Evolutionary conservation across 37 sponge, comb jelly and placozoan species (phyloP).

Genomic region (Petrosia ficiformis): DNA sequence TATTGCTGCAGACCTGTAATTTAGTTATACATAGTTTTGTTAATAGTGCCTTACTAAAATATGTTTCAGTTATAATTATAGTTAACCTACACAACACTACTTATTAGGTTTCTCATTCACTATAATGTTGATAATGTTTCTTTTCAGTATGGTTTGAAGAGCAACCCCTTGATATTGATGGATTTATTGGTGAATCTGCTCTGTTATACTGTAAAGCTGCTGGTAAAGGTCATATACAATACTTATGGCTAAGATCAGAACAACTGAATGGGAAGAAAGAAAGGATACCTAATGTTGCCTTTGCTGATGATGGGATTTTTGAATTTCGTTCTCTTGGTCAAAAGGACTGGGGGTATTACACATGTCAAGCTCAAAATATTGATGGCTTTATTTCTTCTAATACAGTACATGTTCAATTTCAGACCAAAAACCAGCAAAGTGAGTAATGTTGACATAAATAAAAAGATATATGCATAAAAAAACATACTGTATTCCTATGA

Average conservation of each 20-base stretch:
- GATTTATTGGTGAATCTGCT: background rate
- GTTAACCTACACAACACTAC: too few relatives aligned
- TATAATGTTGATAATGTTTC: background rate
- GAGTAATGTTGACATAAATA: too few relatives aligned
- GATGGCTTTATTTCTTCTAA: conserved; percentile 1
- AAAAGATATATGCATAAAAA: too few relatives aligned
- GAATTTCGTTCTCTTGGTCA: background rate
- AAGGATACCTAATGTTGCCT: background rate
- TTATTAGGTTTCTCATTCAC: too few relatives aligned
- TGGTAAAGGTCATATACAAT: conserved; percentile 7
- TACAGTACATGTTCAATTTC: background rate
- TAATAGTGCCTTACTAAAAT: too few relatives aligned
- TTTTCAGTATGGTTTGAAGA: conserved; percentile 26
- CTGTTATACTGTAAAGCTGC: conserved; percentile 17
- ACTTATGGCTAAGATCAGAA: conserved; percentile 29
- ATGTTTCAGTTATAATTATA: too few relatives aligned
- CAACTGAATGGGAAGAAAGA: conserved; percentile 7
- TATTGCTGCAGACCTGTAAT: too few relatives aligned
- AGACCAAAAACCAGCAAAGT: background rate
- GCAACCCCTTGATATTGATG: conserved; percentile 14
- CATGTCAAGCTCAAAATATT: conserved; percentile 27
- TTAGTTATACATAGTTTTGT: too few relatives aligned
- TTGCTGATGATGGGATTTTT: background rate
- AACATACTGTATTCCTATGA: too few relatives aligned
- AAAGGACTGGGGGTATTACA: conserved; percentile 36